These are phyloP conservation scores for Chaetophractus vellerosus DNA, from an alignment of 2,797 vertebrate species.

Conservation along the genomic window DNA sequence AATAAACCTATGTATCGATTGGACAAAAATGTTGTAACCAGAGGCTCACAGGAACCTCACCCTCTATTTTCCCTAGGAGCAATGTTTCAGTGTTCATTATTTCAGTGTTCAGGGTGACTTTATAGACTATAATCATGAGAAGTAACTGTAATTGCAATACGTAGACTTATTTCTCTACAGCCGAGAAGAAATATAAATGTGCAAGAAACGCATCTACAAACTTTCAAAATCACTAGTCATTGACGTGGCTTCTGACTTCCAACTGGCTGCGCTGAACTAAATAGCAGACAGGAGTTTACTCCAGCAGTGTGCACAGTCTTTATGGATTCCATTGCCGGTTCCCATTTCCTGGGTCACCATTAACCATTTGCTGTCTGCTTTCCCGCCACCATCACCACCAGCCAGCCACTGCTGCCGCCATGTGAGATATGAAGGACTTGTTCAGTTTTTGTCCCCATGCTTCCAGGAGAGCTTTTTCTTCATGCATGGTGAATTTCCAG, in stretches of 20 bases:
- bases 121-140: too few relatives aligned
- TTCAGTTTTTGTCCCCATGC: neutral
- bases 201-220: neutral
- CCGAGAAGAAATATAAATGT: neutral
- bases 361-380: neutral
- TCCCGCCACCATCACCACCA: neutral
- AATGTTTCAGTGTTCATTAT: too few relatives aligned
- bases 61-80: too few relatives aligned
- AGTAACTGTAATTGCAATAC: neutral
- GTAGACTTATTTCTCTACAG: neutral
- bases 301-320: neutral
- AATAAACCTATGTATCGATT: too few relatives aligned
- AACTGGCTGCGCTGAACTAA: neutral
- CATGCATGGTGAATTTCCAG: neutral
- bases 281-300: neutral
- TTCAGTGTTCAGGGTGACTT: too few relatives aligned
- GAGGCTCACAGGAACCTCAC: too few relatives aligned
- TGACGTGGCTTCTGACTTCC: neutral
- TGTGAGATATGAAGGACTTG: neutral
- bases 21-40: too few relatives aligned
- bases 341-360: too few relatives aligned
- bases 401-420: too few relatives aligned
- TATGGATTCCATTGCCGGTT: fast-evolving
- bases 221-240: neutral
- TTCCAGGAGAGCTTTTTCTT: neutral